Evolutionary conservation across 1,140 invertebrate species (phyloP).

Genomic region (Ceratosolen fusciceps): DNA sequence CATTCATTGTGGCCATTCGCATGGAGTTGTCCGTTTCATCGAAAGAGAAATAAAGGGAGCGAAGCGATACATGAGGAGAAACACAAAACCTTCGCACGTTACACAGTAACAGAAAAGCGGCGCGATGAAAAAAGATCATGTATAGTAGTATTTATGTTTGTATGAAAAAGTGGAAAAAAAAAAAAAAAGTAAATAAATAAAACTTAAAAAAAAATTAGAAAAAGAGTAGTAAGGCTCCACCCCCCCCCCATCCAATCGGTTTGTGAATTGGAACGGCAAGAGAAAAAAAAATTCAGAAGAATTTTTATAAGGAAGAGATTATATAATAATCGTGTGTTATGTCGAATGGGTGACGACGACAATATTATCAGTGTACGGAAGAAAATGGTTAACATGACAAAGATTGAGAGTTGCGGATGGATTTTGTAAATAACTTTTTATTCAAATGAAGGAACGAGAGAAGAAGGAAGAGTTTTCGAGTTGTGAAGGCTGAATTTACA

Average conservation of each 20-base stretch:
- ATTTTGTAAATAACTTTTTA: slow-evolving; percentile 35
- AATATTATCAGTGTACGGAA: slow-evolving; percentile 35
- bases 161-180: not conserved
- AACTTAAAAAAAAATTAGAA: not conserved
- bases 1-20: slow-evolving; percentile 41
- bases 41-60: slow-evolving; percentile 36
- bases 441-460: slow-evolving; percentile 14
- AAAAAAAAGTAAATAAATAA: too few species aligned
- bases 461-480: slow-evolving; percentile 26
- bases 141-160: not conserved
- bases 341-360: slow-evolving; percentile 7
- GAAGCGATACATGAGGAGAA: slow-evolving; percentile 25
- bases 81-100: slow-evolving; percentile 22
- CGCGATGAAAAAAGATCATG: slow-evolving; percentile 12
- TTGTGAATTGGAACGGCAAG: not conserved
- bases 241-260: too few species aligned
- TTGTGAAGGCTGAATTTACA: slow-evolving; percentile 39
- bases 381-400: slow-evolving; percentile 38
- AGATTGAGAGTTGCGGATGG: slow-evolving; percentile 52
- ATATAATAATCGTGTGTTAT: not conserved
- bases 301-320: not conserved
- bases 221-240: not conserved
- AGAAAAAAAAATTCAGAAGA: slow-evolving; percentile 32
- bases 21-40: slow-evolving; percentile 18
- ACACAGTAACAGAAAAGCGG: slow-evolving; percentile 5